phyloP scores from a whole-genome alignment of 2,888 invertebrate species.

The Dicyrtoma fusca region DNA sequence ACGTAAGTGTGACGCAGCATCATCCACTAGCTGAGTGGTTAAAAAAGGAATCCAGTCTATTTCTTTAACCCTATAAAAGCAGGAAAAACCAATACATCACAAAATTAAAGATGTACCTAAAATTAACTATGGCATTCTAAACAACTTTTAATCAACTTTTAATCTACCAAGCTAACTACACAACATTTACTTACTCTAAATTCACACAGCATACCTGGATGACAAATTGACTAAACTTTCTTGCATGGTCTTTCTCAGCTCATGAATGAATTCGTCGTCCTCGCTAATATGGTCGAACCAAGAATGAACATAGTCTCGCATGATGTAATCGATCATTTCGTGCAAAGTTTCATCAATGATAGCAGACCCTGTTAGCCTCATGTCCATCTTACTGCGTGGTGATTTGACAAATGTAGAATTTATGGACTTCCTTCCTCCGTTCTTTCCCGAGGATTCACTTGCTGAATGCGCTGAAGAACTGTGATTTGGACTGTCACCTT shows the following conservation, averaged over 20 bases:
- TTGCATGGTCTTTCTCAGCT: constrained; percentile 72
- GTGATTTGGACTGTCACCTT: too few relatives aligned
- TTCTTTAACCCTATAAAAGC: constrained; percentile 70
- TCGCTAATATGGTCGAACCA: constrained; percentile 65
- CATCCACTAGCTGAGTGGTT: constrained; percentile 84
- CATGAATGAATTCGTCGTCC: constrained; percentile 74
- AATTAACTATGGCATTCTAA: not conserved
- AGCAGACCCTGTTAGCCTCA: constrained; percentile 79
- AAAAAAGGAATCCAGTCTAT: constrained; percentile 89
- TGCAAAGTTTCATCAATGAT: constrained; percentile 84
- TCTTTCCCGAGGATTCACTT: not conserved
- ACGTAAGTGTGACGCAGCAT: constrained; percentile 84
- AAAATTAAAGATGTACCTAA: not conserved
- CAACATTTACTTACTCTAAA: constrained; percentile 10
- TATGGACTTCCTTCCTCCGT: too few relatives aligned
- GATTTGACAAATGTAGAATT: not conserved
- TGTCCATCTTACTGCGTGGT: constrained; percentile 57
- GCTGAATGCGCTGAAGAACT: too few relatives aligned
- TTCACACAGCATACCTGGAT: constrained; percentile 65
- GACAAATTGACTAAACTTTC: constrained; percentile 72
- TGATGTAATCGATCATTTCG: constrained; percentile 77
- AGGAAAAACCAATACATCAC: too few relatives aligned
- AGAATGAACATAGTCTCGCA: constrained; percentile 79
- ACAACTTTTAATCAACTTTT: not conserved
- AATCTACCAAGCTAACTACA: not conserved